A percentile compares a stretch with the other conserved stretches of the same genome.
phyloP scores from a whole-genome alignment of 2,113 vertebrate genomes.

The Protobothrops mucrosquamatus region DNA sequence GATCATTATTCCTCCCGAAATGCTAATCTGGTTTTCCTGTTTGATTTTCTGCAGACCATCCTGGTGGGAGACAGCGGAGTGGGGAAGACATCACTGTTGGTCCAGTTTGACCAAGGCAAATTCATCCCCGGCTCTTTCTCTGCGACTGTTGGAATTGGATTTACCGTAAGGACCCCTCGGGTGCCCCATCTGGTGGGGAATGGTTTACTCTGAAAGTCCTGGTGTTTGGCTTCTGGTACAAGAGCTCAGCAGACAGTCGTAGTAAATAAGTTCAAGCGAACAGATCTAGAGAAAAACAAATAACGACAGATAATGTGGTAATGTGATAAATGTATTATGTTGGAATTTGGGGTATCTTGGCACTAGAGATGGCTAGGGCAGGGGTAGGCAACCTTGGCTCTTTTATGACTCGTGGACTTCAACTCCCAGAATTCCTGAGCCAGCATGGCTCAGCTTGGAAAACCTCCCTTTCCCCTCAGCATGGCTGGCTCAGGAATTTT shows the following conservation, averaged over 20 bases:
- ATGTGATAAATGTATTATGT: neutral
- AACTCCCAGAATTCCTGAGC: too few relatives aligned
- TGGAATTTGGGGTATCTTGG: neutral
- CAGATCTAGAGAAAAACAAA: neutral
- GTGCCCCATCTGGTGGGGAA: neutral
- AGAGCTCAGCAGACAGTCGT: neutral
- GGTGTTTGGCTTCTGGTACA: neutral
- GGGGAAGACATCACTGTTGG: constrained; percentile 88
- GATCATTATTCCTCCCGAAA: fast-evolving
- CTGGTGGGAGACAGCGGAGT: constrained; percentile 89
- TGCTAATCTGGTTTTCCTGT: constrained; percentile 24
- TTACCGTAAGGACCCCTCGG: constrained; percentile 78
- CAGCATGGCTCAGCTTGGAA: too few relatives aligned
- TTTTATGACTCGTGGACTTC: too few relatives aligned
- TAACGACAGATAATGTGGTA: too few relatives aligned
- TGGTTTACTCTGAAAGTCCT: neutral
- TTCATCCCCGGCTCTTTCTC: constrained; percentile 92
- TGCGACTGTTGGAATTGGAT: constrained; percentile 89
- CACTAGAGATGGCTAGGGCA: neutral
- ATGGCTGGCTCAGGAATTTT: too few relatives aligned
- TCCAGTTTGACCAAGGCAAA: constrained; percentile 94
- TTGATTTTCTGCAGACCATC: constrained; percentile 78
- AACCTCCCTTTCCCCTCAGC: too few relatives aligned
- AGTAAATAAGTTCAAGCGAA: neutral
- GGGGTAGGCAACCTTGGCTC: too few relatives aligned